phyloP scores from a whole-genome alignment of 30 jellyfish, hydroid and myxozoan species.

The Aurelia sp. region DNA sequence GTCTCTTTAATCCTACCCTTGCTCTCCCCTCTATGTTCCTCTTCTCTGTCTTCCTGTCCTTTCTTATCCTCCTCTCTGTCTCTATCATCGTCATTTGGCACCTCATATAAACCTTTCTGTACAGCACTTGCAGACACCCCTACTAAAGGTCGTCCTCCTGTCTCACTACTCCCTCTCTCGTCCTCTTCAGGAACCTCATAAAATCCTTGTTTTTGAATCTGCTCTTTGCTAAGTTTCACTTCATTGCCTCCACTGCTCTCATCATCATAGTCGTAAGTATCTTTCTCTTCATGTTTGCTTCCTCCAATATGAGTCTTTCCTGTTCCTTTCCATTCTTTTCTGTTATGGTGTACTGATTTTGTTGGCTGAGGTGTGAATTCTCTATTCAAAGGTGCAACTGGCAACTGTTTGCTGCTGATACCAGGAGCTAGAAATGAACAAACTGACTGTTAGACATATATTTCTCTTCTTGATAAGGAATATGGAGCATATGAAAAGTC shows the following conservation, averaged over 20 bases:
- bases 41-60: conserved; percentile 26
- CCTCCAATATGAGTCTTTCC: conserved; percentile 33
- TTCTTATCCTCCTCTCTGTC: not conserved
- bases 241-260: not conserved
- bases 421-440: conserved; percentile 44
- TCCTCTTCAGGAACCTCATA: conserved; percentile 37
- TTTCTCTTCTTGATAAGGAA: no score
- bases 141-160: no score
- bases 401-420: conserved; percentile 53
- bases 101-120: conserved; percentile 35
- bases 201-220: conserved; percentile 26
- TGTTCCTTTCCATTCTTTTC: not conserved
- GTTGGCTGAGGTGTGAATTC: conserved; percentile 20
- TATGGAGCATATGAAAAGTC: no score
- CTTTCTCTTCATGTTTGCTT: conserved; percentile 8
- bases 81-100: not conserved
- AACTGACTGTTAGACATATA: not conserved
- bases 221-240: conserved; percentile 7
- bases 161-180: not conserved
- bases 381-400: conserved; percentile 56
- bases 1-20: not conserved
- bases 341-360: not conserved
- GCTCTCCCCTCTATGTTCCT: conserved; percentile 26
- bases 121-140: conserved; percentile 5
- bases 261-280: conserved; percentile 32